Percentiles rank a stretch among this genome's conserved stretches.
phyloP scores from a whole-genome alignment of 2,888 invertebrate genomes.

The Thera britannica region DNA sequence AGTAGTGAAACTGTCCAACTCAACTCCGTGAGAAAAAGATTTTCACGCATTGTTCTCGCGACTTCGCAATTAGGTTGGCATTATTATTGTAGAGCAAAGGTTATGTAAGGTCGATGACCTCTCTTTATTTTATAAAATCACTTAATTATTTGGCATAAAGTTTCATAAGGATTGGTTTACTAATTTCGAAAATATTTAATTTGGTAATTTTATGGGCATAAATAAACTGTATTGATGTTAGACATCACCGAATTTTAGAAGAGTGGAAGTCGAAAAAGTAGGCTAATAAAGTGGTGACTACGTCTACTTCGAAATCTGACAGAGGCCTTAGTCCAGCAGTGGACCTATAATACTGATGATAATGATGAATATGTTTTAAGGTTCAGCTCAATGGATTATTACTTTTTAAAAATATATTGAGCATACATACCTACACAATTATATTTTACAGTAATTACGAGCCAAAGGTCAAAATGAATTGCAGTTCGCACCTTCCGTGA shows the following conservation, averaged over 20 bases:
- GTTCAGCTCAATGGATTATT: not conserved
- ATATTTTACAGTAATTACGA: slow-evolving; percentile 21
- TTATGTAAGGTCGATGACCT: slow-evolving; percentile 24
- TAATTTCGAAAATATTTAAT: too few relatives aligned
- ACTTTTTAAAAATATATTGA: not conserved
- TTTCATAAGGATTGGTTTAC: too few relatives aligned
- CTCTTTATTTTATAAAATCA: slow-evolving; percentile 8
- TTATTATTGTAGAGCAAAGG: slow-evolving; percentile 15
- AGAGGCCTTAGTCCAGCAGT: too few relatives aligned
- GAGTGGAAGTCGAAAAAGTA: too few relatives aligned
- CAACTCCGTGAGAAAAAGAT: slow-evolving; percentile 16
- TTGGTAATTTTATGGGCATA: too few relatives aligned
- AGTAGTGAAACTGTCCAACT: slow-evolving; percentile 21
- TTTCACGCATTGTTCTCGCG: slow-evolving; percentile 22
- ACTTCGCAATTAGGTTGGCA: not conserved
- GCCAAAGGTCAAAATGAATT: slow-evolving; percentile 36
- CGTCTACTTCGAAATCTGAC: too few relatives aligned
- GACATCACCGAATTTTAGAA: too few relatives aligned
- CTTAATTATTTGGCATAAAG: too few relatives aligned
- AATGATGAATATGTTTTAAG: too few relatives aligned
- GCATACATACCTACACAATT: not conserved
- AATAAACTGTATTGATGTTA: too few relatives aligned
- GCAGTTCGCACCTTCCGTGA: slow-evolving; percentile 36
- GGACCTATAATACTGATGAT: too few relatives aligned
- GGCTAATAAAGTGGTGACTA: too few relatives aligned